Conservation (phyloP, 2,113 vertebrate genomes). For the Sorex araneus region DNA sequence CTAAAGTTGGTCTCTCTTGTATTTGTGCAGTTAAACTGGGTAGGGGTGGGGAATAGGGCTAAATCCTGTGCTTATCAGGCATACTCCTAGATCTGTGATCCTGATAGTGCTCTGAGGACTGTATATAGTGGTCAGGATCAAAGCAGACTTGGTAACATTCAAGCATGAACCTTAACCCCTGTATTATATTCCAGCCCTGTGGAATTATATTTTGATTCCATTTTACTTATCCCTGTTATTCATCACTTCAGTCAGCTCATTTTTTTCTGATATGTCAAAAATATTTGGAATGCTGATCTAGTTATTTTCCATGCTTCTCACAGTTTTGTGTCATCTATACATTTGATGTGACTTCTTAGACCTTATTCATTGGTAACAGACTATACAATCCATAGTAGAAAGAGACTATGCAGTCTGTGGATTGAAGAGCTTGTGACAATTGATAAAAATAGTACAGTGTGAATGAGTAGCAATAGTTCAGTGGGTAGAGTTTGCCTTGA, state of each 20-base stretch:
- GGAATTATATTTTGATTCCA: constrained; percentile 1
- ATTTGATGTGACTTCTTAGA: constrained; percentile 17
- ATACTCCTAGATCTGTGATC: no score
- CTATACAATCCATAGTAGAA: neutral
- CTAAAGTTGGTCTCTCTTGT: constrained; percentile 19
- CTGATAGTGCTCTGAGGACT: no score
- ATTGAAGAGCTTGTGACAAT: neutral
- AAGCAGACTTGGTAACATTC: no score
- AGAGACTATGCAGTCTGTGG: neutral
- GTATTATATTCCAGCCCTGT: no score
- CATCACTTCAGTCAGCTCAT: constrained; percentile 66
- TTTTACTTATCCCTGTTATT: constrained; percentile 61
- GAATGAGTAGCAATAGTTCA: no score
- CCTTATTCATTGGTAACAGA: neutral
- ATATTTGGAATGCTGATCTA: constrained; percentile 26
- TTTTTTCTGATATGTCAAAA: constrained; percentile 71
- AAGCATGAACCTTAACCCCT: no score
- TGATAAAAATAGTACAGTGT: neutral
- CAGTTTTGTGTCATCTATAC: constrained; percentile 47
- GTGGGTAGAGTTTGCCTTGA: no score
- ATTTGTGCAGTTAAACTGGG: neutral
- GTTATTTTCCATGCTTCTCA: constrained; percentile 60
- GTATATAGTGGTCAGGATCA: no score
- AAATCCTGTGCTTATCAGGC: no score
- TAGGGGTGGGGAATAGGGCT: no score